These are phyloP conservation scores for Muscicapa striata DNA, from an alignment of 2,797 vertebrate species.

Conservation along the genomic window DNA sequence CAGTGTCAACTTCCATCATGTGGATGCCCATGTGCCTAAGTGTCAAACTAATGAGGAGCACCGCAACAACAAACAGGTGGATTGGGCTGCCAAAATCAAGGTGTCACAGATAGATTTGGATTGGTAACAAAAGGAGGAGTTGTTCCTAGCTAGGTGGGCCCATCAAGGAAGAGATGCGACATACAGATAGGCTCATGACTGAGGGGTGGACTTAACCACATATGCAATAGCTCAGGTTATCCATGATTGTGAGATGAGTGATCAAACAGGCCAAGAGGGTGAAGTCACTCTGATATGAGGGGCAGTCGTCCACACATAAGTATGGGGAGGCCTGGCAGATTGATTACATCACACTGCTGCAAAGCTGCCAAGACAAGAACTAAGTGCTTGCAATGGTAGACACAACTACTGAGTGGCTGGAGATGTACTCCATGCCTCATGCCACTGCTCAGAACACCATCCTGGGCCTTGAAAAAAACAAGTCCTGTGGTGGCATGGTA, in stretches of 20 bases:
- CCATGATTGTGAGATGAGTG: not conserved
- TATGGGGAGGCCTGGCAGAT: not conserved
- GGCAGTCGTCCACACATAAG: not conserved
- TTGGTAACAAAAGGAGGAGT: not conserved
- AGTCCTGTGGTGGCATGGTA: not conserved
- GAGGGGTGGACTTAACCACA: not conserved
- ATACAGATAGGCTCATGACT: not conserved
- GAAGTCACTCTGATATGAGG: not conserved
- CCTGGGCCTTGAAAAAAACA: not conserved
- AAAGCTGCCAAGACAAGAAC: not conserved
- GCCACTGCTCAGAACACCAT: not conserved
- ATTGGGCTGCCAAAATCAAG: not conserved
- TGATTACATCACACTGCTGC: not conserved
- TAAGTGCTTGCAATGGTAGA: not conserved
- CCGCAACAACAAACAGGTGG: accelerated
- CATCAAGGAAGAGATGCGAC: not conserved
- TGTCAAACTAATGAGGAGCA: no score
- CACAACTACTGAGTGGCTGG: not conserved
- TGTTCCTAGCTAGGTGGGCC: not conserved
- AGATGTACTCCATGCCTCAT: not conserved
- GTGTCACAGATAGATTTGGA: not conserved
- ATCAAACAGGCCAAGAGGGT: not conserved
- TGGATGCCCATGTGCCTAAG: no score
- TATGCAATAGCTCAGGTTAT: not conserved
- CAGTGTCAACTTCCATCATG: not conserved